Evolutionary conservation across 2,888 invertebrate species (phyloP).

Genomic region (Drosophila melanosoma): DNA sequence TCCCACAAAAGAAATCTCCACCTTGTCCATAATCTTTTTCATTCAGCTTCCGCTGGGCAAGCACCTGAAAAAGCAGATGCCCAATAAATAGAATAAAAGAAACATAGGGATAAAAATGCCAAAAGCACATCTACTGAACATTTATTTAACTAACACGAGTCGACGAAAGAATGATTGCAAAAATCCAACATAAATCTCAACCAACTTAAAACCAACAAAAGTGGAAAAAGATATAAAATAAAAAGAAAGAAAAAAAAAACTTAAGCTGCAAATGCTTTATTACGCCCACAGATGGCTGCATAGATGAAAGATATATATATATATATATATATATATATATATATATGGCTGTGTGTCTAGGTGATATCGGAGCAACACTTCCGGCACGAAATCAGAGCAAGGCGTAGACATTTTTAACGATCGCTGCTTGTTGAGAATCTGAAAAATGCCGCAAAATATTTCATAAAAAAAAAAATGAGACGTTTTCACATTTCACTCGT

Average conservation of each 20-base stretch:
- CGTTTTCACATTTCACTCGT: conserved; percentile 29
- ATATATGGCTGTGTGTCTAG: conserved; percentile 16
- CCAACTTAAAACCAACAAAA: conserved; percentile 52
- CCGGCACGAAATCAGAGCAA: conserved; percentile 57
- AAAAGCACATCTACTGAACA: conserved; percentile 65
- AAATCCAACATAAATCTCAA: conserved; percentile 75
- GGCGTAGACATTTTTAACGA: conserved; percentile 33
- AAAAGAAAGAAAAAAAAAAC: conserved; percentile 52
- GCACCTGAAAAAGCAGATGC: conserved; percentile 69
- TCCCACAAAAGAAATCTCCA: conserved; percentile 22
- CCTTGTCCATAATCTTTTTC: conserved; percentile 23
- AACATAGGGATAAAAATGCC: conserved; percentile 21
- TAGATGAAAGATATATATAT: conserved; percentile 55
- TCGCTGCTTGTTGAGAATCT: conserved; percentile 40
- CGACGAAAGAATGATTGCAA: conserved; percentile 74
- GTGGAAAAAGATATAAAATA: conserved; percentile 26
- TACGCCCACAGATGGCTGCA: conserved; percentile 72
- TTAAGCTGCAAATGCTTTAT: conserved; percentile 74
- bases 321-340: conserved; percentile 23
- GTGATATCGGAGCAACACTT: conserved; percentile 70
- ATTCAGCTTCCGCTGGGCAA: conserved; percentile 52
- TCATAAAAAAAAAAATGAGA: conserved; percentile 18
- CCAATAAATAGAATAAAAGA: conserved; percentile 8
- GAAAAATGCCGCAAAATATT: conserved; percentile 59
- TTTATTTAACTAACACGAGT: conserved; percentile 65